These are phyloP conservation scores for Microtus richardsoni DNA, from an alignment of 2,113 vertebrate genomes.

Conservation along the genomic window DNA sequence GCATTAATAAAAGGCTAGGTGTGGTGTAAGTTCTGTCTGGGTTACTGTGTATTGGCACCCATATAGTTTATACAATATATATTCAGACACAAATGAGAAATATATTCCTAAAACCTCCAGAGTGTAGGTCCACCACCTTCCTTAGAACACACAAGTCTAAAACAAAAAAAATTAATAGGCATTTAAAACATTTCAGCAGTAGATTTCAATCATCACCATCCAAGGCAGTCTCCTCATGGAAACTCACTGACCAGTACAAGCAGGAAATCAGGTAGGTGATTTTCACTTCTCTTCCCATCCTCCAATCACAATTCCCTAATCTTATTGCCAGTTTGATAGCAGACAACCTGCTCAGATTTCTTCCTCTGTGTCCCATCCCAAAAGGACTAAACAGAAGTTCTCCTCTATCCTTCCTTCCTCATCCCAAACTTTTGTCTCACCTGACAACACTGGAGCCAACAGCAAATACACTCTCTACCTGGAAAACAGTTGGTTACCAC, in stretches of 20 bases:
- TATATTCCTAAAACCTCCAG: background rate
- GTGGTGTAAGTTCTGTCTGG: background rate
- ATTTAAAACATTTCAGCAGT: background rate
- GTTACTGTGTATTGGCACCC: background rate
- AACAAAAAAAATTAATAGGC: background rate
- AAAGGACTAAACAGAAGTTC: no score
- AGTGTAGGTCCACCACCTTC: background rate
- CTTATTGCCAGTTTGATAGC: no score
- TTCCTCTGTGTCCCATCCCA: no score
- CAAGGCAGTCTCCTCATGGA: background rate
- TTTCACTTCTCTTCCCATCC: background rate
- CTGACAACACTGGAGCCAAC: no score
- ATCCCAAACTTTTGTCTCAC: no score
- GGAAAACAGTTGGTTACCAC: no score
- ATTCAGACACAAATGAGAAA: background rate
- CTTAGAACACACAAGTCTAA: background rate
- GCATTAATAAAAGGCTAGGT: background rate
- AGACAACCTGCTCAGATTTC: no score
- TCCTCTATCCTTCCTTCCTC: no score
- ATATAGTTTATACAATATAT: background rate
- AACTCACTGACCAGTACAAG: background rate
- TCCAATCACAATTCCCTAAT: no score
- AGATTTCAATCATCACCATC: background rate
- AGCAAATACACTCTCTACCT: no score
- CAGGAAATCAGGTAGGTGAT: background rate